Conservation (phyloP, 2,888 invertebrate species). For the Leistus spinibarbis region DNA sequence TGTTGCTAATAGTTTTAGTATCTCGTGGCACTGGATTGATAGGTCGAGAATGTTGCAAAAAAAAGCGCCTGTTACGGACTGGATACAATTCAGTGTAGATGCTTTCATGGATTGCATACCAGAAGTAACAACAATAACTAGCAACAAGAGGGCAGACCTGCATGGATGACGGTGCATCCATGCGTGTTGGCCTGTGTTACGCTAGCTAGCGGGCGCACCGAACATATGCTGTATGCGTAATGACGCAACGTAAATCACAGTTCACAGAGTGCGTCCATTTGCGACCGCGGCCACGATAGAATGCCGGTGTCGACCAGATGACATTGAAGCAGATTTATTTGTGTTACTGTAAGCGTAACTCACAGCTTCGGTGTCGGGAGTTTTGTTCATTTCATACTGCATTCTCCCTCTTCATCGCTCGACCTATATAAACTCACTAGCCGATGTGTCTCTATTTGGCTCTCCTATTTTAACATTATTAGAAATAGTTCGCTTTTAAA, state of each 20-base stretch:
- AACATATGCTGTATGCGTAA: conserved; percentile 14
- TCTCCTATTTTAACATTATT: not conserved
- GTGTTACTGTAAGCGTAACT: conserved; percentile 13
- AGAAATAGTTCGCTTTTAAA: not conserved
- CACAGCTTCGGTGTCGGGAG: conserved; percentile 10
- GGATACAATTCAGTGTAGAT: too few relatives aligned
- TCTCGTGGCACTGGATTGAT: too few relatives aligned
- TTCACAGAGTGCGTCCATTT: conserved; percentile 22
- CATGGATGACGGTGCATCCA: not conserved
- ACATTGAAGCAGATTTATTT: conserved; percentile 31
- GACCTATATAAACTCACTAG: not conserved
- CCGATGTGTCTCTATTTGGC: not conserved
- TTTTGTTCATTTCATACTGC: not conserved
- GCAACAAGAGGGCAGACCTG: not conserved
- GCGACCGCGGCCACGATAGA: conserved; percentile 5
- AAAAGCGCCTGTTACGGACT: too few relatives aligned
- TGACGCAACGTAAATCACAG: conserved; percentile 15
- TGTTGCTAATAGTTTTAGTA: too few relatives aligned
- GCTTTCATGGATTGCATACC: too few relatives aligned
- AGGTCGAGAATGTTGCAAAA: too few relatives aligned
- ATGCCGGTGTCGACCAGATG: conserved; percentile 5
- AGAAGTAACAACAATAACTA: not conserved
- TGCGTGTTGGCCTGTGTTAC: not conserved
- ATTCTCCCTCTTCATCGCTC: not conserved
- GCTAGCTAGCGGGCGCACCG: not conserved